Evolutionary conservation across 2,888 invertebrate genomes (phyloP), one percentile per base, ranked within the genome.

Genomic region (Blomia tropicalis): DNA sequence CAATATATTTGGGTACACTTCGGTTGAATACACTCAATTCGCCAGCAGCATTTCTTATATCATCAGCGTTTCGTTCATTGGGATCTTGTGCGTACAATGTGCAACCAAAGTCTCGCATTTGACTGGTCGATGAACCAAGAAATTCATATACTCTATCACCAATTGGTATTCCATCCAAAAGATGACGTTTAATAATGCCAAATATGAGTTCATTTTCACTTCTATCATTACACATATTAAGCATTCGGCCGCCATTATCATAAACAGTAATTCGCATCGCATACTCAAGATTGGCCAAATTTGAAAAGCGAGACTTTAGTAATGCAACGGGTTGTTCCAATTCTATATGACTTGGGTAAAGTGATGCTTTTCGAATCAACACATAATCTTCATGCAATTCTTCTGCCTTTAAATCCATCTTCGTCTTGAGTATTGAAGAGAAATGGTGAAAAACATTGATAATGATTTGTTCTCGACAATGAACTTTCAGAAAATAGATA

Each of bases 1-100:
- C 71, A 69, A 74, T 72, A 65, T 72, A 69, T 62, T 73, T 73
- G 0, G 73, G 71, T 2, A 69, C 65, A 61, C 66, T 67, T 25
- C 60, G 61, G 22, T 36, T 31, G 32, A 68, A 67, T n/a, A 54
- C 25, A 5, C 47, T 62, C 7, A 69, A 64, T 41, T 69, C 66
- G 1, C 70, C 70, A 63, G 68, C 65, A 59, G 64, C 62, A 4
- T 59, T 17, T n/a, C 69, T 59, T 19, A 70, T 67, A 11, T 22
- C 22, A 5, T 59, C 27, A 5, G 68, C 68, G 7, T 62, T 66
- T n/a, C 58, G 60, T 22, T 64, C 63, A 22, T 56, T 19, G n/a
- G 44, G 29, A 51, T 68, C 66, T n/a, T 58, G n/a, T 4, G 69
- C 66, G 56, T 68, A 68, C 44, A 70, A 56, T 65, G 68, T 69